phyloP scores from a whole-genome alignment of 1,140 invertebrate genomes.

The Geopemphigus sp. region DNA sequence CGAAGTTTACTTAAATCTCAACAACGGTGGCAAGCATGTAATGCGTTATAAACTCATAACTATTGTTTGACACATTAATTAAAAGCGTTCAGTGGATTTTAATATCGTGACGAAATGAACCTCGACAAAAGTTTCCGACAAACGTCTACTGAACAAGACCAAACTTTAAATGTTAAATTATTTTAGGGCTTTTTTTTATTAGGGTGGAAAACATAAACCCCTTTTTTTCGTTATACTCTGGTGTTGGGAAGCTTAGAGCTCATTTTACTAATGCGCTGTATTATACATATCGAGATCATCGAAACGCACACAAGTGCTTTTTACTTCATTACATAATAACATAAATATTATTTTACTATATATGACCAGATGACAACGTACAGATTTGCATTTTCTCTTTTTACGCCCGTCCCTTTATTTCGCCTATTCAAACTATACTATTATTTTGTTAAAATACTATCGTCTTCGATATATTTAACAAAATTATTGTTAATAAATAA shows the following conservation, averaged over 20 bases:
- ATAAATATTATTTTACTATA: too few species aligned
- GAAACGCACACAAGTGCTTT: neutral
- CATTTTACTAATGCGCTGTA: neutral
- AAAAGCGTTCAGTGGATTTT: conserved; percentile 23
- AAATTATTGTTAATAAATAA: too few species aligned
- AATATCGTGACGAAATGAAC: conserved; percentile 34
- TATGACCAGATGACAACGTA: too few species aligned
- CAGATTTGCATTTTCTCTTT: too few species aligned
- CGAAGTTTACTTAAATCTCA: conserved; percentile 26
- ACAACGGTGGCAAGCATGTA: conserved; percentile 6
- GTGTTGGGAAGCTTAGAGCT: neutral
- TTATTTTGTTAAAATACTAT: too few species aligned
- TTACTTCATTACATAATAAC: neutral
- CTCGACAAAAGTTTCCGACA: conserved; percentile 1
- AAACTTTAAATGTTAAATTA: conserved; percentile 27
- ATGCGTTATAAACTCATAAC: conserved; percentile 7
- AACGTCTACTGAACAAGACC: conserved; percentile 20
- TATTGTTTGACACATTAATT: conserved; percentile 47
- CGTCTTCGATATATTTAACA: too few species aligned
- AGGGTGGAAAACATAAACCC: conserved; percentile 12
- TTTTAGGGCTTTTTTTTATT: neutral
- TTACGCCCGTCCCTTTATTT: too few species aligned
- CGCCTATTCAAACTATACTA: too few species aligned
- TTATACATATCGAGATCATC: neutral
- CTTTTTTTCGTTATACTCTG: neutral